phyloP scores from a whole-genome alignment of 2,797 vertebrate genomes.

The Prionace glauca region DNA sequence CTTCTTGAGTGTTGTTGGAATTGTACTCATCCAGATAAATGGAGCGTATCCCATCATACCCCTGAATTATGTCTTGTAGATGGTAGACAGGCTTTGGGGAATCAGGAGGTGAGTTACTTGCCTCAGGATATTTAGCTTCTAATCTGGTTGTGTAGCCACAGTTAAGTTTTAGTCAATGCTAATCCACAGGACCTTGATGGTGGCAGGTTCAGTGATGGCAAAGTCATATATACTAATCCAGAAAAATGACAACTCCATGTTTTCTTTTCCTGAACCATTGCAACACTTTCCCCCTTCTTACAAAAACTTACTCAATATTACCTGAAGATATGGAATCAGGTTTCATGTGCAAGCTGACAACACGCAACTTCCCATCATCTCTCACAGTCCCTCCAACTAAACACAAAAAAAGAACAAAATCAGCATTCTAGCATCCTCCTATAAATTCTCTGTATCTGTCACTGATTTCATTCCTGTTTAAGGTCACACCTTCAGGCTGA shows the following conservation, averaged over 20 bases:
- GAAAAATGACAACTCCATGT: not conserved
- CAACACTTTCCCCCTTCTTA: not conserved
- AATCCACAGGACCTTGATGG: not conserved
- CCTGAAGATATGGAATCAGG: not conserved
- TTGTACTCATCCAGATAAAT: not conserved
- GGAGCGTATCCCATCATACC: not conserved
- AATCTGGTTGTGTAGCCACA: not conserved
- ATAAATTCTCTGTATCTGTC: not conserved
- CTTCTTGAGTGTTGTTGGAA: not conserved
- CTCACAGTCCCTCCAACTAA: not conserved
- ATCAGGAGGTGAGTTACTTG: not conserved
- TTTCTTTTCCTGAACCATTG: not conserved
- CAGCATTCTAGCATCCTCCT: not conserved
- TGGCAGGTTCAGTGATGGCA: no score
- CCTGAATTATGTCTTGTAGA: not conserved
- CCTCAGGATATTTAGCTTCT: not conserved
- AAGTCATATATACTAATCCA: not conserved
- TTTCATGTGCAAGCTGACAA: not conserved
- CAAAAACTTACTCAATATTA: not conserved
- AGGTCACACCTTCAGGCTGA: not conserved
- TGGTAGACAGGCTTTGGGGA: not conserved
- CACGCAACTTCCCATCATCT: not conserved
- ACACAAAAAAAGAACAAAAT: not conserved
- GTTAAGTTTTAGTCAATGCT: not conserved
- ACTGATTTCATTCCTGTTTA: not conserved